Evolutionary conservation across 2,113 vertebrate genomes (phyloP), one percentile per base, ranked within the genome.

Genomic region (Megaceryle torquata): DNA sequence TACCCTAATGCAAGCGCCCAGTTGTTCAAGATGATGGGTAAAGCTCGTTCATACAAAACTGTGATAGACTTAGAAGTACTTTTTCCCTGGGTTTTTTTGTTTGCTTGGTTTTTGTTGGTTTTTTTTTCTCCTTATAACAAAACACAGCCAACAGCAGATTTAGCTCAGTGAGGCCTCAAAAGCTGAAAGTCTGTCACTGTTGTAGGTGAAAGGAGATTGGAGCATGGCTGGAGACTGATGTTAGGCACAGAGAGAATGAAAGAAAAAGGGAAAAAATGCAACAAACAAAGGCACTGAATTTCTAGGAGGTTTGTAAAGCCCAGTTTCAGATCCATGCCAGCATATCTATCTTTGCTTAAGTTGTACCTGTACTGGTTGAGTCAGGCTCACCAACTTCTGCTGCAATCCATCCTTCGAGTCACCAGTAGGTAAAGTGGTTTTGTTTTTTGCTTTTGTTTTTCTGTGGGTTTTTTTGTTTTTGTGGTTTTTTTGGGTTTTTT

Each of bases 41-140:
- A 91, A 54, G 68, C 83, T 90, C 82, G 50, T 89, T 79, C 92
- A 93, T 63, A 70, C 81, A 71, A 89, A 97, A 64, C 50, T 96
- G 76, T 88, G 90, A 91, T 68, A 79, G 67, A 65, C 48, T 51
- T 83, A 91, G 86, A 88, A 93, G 81, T 91, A 69, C 35, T 91
- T 93, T 85, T 74, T 21, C 35, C 50, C 22, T 51, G 24, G 22
- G 11, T 12, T 51, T 51, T 51, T 51, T 51, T 51, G 48, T 50
- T 46, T 10, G 19, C 39, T 48, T 48, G 20, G 15, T 48, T 24
- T 51, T 51, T 13, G 46, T 46, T 46, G 46, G 18, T 51, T 51
- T 51, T 46, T 10, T 13, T 51, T 24, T 51, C 31, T 94, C 71
- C 61, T 72, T 74, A 24, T 12, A 35, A 56, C 43, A 54, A 74